Evolutionary conservation across 2,113 vertebrate genomes (phyloP).

Genomic region (Gadus macrocephalus): DNA sequence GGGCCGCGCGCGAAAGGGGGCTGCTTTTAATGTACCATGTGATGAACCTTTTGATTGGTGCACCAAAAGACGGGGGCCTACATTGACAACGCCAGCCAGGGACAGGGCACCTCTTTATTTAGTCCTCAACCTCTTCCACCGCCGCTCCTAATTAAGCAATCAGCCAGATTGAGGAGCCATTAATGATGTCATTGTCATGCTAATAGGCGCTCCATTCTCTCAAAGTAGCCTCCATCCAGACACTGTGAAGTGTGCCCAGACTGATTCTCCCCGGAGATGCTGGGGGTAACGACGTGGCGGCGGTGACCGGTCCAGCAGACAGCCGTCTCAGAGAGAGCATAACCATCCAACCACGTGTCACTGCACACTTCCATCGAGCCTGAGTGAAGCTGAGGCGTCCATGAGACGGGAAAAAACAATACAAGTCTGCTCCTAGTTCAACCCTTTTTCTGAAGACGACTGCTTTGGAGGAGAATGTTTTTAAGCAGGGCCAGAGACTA

Average conservation of each 20-base stretch:
- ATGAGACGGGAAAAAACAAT: too few species aligned
- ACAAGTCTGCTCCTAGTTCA: too few species aligned
- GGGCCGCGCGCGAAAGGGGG: constrained; percentile 47
- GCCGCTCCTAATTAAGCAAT: constrained; percentile 86
- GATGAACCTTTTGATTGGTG: constrained; percentile 85
- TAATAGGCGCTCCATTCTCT: constrained; percentile 70
- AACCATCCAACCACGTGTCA: constrained; percentile 18
- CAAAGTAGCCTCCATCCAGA: constrained; percentile 23
- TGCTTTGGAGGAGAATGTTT: too few species aligned
- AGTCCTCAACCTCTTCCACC: constrained; percentile 76
- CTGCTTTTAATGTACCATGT: constrained; percentile 77
- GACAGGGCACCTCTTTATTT: constrained; percentile 79
- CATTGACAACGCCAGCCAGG: constrained; percentile 77
- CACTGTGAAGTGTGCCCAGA: constrained; percentile 15
- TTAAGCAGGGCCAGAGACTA: constrained; percentile 9
- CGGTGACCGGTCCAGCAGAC: not conserved
- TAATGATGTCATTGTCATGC: constrained; percentile 88
- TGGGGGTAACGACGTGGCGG: not conserved
- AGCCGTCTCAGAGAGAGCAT: not conserved
- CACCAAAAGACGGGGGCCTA: constrained; percentile 68
- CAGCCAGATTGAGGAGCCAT: constrained; percentile 79
- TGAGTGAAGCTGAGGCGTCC: too few species aligned
- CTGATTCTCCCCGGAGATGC: constrained; percentile 25
- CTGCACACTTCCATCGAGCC: constrained; percentile 4
- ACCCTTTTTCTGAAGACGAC: too few species aligned